Base-by-base conservation (phyloP, 1,140 invertebrate genomes). In the Hylaeus anthracinus region DNA sequence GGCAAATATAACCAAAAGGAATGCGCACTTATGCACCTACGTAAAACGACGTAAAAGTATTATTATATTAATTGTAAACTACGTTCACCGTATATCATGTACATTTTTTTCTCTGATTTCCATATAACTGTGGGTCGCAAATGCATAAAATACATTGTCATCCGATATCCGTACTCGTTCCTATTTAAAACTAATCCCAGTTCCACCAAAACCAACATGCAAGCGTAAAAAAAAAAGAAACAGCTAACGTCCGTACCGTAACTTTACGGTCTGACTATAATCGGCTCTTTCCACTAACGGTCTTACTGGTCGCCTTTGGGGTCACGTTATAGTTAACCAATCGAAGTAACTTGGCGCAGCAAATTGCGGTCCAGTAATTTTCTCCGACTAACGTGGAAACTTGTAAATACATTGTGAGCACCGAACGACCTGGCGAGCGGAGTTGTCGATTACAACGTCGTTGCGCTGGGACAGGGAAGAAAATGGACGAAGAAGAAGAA, bases 261-360 rank as follows among this genome's bases (percentile, higher is more conserved):
- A 60, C 72, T 72, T 55, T 70, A 8, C 14, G 6, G 60, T 48
- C 69, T 65, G 77, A 65, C 77, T 56, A 64, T 79, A 79, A 65
- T 72, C 77, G 70, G 10, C 41, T 64, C 51, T 56, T 53, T 72
- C 69, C 15, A 79, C 69, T 79, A 79, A 72, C 70, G 12, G 15
- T 15, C 76, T 69, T 45, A 61, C n/a, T 8, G 48, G 56, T 53
- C 66, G 15, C 43, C 48, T 70, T 78, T 70, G 26, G 70, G 63
- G 76, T 79, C 43, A 10, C 39, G 75, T 78, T 55, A 12, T 37
- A 61, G 2, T 69, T 53, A 72, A 48, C 39, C 51, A 41, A 64
- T 63, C 14, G 1, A 71, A 39, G 12, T 45, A 8, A 55, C 72
- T 56, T 45, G 6, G 5, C 2, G 10, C 41, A 3, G 51, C 51